Percentiles rank a stretch among this genome's conserved stretches.
phyloP scores from a whole-genome alignment of 2,113 vertebrate species.

The Neolamprologus brichardi region DNA sequence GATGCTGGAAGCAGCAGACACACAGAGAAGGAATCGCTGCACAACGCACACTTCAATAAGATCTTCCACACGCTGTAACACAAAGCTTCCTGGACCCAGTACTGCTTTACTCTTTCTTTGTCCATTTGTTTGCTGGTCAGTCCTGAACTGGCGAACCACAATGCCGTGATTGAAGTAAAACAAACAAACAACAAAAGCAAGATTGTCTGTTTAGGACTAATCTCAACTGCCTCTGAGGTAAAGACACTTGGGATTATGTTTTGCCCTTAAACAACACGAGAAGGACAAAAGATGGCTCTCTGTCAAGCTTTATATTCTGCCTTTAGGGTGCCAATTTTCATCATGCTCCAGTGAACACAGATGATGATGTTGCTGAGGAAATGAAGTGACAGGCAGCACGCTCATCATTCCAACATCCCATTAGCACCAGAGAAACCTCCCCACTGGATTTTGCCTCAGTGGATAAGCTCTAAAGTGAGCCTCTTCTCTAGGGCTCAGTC shows the following conservation, averaged over 20 bases:
- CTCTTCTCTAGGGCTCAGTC: background rate
- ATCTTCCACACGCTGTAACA: background rate
- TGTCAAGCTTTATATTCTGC: background rate
- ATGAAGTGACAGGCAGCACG: slow-evolving; percentile 24
- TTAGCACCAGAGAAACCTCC: background rate
- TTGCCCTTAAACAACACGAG: background rate
- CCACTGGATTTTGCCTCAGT: background rate
- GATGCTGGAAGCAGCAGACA: background rate
- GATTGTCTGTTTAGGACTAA: background rate
- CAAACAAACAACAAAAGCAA: background rate
- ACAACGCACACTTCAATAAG: background rate
- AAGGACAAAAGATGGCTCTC: background rate
- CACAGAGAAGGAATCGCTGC: background rate
- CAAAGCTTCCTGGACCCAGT: background rate
- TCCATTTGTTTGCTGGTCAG: background rate
- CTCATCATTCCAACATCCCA: slow-evolving; percentile 11
- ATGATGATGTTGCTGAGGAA: background rate
- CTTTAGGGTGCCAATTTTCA: background rate
- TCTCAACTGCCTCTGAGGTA: background rate
- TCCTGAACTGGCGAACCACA: background rate
- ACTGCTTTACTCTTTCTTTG: background rate
- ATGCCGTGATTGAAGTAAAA: background rate
- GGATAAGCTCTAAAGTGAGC: background rate
- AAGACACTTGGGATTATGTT: background rate
- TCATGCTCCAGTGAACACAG: background rate